Evolutionary conservation across 1,140 invertebrate species (phyloP), one percentile per base, ranked within the genome.

Genomic region (Tetranychus cinnabarinus): DNA sequence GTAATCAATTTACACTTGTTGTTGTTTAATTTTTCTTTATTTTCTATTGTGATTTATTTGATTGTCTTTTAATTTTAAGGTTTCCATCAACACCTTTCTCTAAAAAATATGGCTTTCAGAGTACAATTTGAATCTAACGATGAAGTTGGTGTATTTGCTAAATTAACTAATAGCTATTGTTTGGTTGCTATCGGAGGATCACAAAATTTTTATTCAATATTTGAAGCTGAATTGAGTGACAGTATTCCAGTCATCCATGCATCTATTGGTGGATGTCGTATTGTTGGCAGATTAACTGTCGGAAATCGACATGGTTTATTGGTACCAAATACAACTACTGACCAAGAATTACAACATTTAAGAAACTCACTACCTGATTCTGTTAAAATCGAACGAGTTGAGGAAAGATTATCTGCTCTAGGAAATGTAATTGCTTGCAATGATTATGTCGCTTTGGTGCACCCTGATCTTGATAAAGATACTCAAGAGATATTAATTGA

Each of bases 61-160:
- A 10, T 42, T 42, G 39, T 42, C 10, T 10, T 42, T 42, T 10
- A 42, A 42, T 42, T 42, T 10, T 6, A 42, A 23, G 23, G 23
- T 23, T 42, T 42, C 10, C 5, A 42, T 42, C 39, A 23, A 23
- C 23, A 23, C 23, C 23, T 23, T 23, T 42, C 39, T 42, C 10
- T 42, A 6, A 10, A 6, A 0, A 42, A 42, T 42, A 98, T 99
- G 95, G 92, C 96, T 71, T 80, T 95, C 46, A 83, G 95, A 67
- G 84, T 88, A 52, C 89, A 97, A 75, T 98, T 95, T 73, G 96
- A 98, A 76, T 93, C 93, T 70, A 97, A 91, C 74, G 95, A 97
- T 72, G 95, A 99, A 76, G 81, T 99, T 58, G 96, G 95, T 47
- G 95, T 97, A 37, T 99, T 99, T 73, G 82, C 88, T 42, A 97